phyloP scores from a whole-genome alignment of 2,888 invertebrate species.

The Drosophila longiperda region DNA sequence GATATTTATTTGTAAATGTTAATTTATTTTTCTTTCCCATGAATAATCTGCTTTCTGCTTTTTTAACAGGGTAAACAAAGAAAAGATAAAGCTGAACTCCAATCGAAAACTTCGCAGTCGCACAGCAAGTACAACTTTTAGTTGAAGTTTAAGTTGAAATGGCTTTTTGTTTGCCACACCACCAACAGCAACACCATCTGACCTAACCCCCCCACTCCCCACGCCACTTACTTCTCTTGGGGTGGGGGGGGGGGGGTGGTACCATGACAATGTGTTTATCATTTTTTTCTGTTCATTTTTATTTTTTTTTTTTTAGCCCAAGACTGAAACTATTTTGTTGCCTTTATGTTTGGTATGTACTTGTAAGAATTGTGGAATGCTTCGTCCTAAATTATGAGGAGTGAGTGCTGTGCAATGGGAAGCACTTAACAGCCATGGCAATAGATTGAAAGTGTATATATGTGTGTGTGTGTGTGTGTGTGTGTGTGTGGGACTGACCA shows the following conservation, averaged over 20 bases:
- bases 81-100: background rate
- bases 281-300: slow-evolving; percentile 5
- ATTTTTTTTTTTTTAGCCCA: slow-evolving; percentile 7
- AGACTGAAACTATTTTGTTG: slow-evolving; percentile 46
- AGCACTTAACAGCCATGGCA: slow-evolving; percentile 69
- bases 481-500: slow-evolving; percentile 52
- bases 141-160: slow-evolving; percentile 62
- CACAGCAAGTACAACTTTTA: slow-evolving; percentile 33
- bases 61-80: background rate
- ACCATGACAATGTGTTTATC: slow-evolving; percentile 58
- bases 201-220: no score
- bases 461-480: no score
- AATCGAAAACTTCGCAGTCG: slow-evolving; percentile 46
- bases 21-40: background rate
- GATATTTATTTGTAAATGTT: background rate
- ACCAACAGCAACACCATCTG: background rate
- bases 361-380: slow-evolving; percentile 32
- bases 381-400: background rate
- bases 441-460: slow-evolving; percentile 47
- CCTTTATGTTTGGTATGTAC: slow-evolving; percentile 10
- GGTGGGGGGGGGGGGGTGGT: slow-evolving; percentile 29
- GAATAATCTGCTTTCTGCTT: no score
- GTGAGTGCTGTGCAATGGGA: slow-evolving; percentile 16
- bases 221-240: background rate
- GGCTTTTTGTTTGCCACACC: slow-evolving; percentile 59